Percentiles rank a stretch among this genome's conserved stretches.
phyloP scores from a whole-genome alignment of 2,113 vertebrate species.

The Calyptomena viridis region DNA sequence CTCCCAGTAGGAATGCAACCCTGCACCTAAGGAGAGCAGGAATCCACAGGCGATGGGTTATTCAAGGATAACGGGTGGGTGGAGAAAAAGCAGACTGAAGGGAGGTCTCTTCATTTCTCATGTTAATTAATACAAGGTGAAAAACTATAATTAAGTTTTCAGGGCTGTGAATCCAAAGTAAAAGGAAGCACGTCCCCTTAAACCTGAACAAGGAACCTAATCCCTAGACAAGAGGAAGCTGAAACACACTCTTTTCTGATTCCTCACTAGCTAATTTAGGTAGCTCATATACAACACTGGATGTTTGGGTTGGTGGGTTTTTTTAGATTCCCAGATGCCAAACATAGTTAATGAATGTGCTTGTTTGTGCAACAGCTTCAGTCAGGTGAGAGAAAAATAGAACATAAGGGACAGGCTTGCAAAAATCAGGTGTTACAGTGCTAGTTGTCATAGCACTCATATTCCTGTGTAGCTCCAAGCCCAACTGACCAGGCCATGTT shows the following conservation, averaged over 20 bases:
- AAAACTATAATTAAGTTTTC: conserved; percentile 58
- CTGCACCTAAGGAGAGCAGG: not conserved
- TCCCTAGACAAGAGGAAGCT: not conserved
- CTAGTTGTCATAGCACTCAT: accelerated
- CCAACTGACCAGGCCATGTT: not conserved
- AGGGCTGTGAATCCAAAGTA: conserved; percentile 9
- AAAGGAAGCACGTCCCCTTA: not conserved
- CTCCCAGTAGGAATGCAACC: not conserved
- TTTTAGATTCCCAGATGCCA: not conserved
- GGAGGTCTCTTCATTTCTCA: conserved; percentile 16
- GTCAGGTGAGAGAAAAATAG: not conserved
- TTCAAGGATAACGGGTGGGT: not conserved
- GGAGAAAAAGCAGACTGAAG: not conserved
- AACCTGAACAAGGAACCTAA: conserved; percentile 16
- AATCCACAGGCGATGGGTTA: not conserved
- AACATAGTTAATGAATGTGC: not conserved
- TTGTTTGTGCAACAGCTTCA: not conserved
- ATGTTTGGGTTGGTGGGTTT: not conserved
- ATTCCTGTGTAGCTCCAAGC: not conserved
- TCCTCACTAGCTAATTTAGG: not conserved
- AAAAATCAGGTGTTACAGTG: not conserved
- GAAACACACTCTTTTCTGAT: not conserved
- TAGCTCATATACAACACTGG: not conserved
- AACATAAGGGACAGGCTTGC: not conserved
- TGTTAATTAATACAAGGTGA: conserved; percentile 45